These are phyloP conservation scores for Cheilinus undulatus DNA, from an alignment of 2,113 vertebrate species.

Conservation along the genomic window DNA sequence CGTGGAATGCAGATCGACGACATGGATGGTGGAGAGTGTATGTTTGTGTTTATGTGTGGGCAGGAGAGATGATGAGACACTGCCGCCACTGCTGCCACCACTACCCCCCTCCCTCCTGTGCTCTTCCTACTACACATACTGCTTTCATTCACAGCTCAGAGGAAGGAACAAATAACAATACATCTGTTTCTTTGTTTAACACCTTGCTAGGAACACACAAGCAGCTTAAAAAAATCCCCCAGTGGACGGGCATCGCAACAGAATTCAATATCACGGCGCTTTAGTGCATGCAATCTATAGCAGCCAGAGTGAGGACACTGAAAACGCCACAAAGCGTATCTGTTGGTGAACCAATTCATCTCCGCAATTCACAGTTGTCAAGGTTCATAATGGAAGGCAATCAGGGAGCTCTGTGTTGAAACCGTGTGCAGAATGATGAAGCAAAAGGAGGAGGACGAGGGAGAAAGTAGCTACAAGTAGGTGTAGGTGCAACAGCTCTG, in stretches of 20 bases:
- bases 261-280: neutral
- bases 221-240: neutral
- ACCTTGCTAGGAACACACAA: neutral
- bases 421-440: slow-evolving; percentile 6
- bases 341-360: neutral
- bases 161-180: slow-evolving; percentile 44
- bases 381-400: neutral
- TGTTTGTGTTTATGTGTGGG: slow-evolving; percentile 52
- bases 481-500: slow-evolving; percentile 9
- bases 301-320: neutral
- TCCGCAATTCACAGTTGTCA: slow-evolving; percentile 1
- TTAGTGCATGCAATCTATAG: neutral
- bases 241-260: neutral
- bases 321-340: neutral
- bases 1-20: slow-evolving; percentile 68
- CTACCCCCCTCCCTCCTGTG: neutral
- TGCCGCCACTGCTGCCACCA: neutral
- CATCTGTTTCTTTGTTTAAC: slow-evolving; percentile 19
- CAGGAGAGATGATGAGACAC: slow-evolving; percentile 38
- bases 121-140: slow-evolving; percentile 22
- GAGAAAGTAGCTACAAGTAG: slow-evolving; percentile 16
- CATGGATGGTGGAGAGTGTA: slow-evolving; percentile 36
- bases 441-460: slow-evolving; percentile 3
- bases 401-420: slow-evolving; percentile 2
- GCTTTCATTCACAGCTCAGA: slow-evolving; percentile 55